Evolutionary conservation across 2,888 invertebrate species (phyloP).

Genomic region (Drosophila leonis): DNA sequence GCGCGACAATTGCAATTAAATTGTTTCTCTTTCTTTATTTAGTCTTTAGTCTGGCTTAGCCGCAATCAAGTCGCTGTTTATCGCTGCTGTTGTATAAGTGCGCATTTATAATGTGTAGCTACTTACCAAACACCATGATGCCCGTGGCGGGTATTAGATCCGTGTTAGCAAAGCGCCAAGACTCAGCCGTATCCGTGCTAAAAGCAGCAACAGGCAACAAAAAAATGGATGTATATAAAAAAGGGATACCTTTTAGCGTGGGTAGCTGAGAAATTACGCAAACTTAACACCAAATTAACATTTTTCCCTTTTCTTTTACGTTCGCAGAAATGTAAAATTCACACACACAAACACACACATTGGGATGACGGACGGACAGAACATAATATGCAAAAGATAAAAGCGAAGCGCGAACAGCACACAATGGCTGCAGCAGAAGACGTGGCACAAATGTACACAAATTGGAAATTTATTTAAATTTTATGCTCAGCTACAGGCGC

Average conservation of each 20-base stretch:
- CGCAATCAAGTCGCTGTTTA: constrained; percentile 16
- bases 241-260: constrained; percentile 18
- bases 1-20: constrained; percentile 21
- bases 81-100: constrained; percentile 22
- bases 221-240: constrained; percentile 6
- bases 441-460: constrained; percentile 46
- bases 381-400: constrained; percentile 56
- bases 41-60: background rate
- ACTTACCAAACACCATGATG: constrained; percentile 93
- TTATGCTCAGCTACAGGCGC: constrained; percentile 51
- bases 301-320: constrained; percentile 44
- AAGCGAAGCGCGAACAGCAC: constrained; percentile 17
- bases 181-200: constrained; percentile 88
- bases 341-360: background rate
- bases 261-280: constrained; percentile 60
- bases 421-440: constrained; percentile 9
- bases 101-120: constrained; percentile 14
- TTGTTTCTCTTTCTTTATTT: constrained; percentile 15
- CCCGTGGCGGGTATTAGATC: constrained; percentile 92
- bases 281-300: constrained; percentile 82
- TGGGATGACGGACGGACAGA: background rate
- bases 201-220: constrained; percentile 82
- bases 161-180: constrained; percentile 90
- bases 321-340: constrained; percentile 47
- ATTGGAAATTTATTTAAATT: constrained; percentile 83